phyloP scores from a whole-genome alignment of 2,888 invertebrate species.

The Pegoplata infirma region DNA sequence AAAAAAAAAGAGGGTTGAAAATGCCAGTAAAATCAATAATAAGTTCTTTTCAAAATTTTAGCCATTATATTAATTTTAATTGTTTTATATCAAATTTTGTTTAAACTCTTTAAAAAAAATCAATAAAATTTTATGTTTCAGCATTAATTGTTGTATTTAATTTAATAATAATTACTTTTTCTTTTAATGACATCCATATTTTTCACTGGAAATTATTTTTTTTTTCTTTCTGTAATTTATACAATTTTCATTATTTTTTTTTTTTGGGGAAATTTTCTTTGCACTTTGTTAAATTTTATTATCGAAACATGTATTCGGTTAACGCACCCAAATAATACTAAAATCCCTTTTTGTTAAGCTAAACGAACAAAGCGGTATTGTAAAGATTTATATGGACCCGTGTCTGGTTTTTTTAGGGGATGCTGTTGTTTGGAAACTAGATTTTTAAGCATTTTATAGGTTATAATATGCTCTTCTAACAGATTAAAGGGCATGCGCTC shows the following conservation, averaged over 20 bases:
- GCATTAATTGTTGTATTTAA: not conserved
- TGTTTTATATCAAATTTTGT: not conserved
- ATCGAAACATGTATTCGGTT: conserved; percentile 40
- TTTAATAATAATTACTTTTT: conserved; percentile 50
- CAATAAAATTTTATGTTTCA: not conserved
- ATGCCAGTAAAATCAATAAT: conserved; percentile 46
- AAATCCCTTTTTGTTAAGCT: conserved; percentile 39
- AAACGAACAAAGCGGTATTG: conserved; percentile 43
- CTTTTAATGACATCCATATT: conserved; percentile 45
- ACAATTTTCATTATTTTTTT: conserved; percentile 11
- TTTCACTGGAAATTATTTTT: conserved; percentile 18
- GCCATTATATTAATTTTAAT: not conserved
- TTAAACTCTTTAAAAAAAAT: too few relatives aligned
- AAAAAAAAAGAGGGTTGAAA: conserved; percentile 41
- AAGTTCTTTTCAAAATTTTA: conserved; percentile 4
- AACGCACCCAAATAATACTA: conserved; percentile 62
- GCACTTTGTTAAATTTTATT: conserved; percentile 13
- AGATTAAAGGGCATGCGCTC: conserved; percentile 43
- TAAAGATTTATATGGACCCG: conserved; percentile 46
- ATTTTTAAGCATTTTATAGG: conserved; percentile 11
- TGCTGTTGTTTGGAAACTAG: conserved; percentile 37
- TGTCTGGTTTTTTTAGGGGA: conserved; percentile 49
- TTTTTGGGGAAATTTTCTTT: conserved; percentile 28
- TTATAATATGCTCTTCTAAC: conserved; percentile 10
- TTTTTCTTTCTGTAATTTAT: conserved; percentile 40